phyloP scores from a whole-genome alignment of 2,797 vertebrate genomes.

The Myotis myotis region DNA sequence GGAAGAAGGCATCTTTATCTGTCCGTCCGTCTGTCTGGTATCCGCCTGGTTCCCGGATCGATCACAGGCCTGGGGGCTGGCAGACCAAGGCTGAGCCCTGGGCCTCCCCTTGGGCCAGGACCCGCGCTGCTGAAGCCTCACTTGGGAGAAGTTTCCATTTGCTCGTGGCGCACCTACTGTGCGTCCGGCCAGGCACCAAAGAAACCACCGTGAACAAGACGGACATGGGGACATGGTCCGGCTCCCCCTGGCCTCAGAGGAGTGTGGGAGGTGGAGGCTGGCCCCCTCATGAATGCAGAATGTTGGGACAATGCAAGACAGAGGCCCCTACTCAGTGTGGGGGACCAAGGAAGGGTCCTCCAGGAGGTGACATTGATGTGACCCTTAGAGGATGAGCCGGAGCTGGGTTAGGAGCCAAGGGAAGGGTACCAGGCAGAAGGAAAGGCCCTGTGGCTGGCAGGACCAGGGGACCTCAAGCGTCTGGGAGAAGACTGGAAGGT shows the following conservation, averaged over 20 bases:
- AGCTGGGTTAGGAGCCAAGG: neutral
- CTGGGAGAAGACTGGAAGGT: neutral
- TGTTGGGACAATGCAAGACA: accelerated
- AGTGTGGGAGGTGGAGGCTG: accelerated
- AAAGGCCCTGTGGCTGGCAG: neutral
- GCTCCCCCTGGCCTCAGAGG: neutral
- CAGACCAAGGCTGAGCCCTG: neutral
- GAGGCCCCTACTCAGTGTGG: no score
- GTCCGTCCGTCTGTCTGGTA: neutral
- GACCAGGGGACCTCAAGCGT: accelerated
- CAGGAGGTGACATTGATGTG: neutral
- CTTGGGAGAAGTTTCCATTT: neutral
- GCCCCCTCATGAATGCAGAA: accelerated
- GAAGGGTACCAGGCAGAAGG: neutral
- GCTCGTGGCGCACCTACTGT: neutral
- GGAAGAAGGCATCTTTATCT: neutral
- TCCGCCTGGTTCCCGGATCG: neutral
- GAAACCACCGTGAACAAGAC: neutral
- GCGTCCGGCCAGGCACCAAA: neutral
- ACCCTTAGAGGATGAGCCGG: neutral
- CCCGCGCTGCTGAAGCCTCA: accelerated
- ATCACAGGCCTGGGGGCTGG: neutral
- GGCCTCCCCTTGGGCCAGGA: neutral
- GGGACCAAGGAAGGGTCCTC: neutral
- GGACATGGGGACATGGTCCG: no score